Evolutionary conservation across 2,888 invertebrate species (phyloP), one percentile per base, ranked within the genome.

Genomic region (Physocephala rufipes): DNA sequence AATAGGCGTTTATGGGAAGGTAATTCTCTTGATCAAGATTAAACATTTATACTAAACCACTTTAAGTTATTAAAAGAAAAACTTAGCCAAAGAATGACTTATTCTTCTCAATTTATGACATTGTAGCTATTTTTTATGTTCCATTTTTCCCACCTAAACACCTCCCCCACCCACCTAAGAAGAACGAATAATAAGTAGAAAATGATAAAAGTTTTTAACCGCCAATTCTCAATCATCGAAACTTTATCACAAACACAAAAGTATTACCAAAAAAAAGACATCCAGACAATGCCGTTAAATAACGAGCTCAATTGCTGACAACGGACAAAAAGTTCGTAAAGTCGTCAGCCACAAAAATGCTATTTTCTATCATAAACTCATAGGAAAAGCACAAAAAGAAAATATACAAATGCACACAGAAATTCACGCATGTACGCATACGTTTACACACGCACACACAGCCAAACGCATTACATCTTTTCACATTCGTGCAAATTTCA

Each of bases 341-440:
- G 61, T 26, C 47, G 45, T 47, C 45, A 47, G 55, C 51, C 68
- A 15, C 68, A 62, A 49, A 68, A 61, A 61, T 68, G 61, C 61
- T 51, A 51, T 68, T 61, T 58, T 51, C 51, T 68, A 62, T 62
- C 68, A 68, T 68, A 68, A 68, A 61, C 68, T 65, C 51, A 65
- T 51, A 65, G 58, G 28, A n/a, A 65, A 30, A 21, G 26, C 45
- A 47, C 45, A 55, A 66, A 36, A 70, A n/a, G n/a, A n/a, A 65
- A 70, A 58, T 36, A 36, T 9, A 26, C 45, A 63, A 53, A 49
- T 28, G 36, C 58, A 43, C 61, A 30, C 58, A n/a, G 45, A 15
- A 4, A 53, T 28, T 43, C 47, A 51, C 19, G 24, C 12, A 53
- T 43, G n/a, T 26, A 47, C 28, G 7, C 30, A 49, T 49, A 69